Evolutionary conservation across 1,140 invertebrate species (phyloP).

Genomic region (Pomacea maculata): DNA sequence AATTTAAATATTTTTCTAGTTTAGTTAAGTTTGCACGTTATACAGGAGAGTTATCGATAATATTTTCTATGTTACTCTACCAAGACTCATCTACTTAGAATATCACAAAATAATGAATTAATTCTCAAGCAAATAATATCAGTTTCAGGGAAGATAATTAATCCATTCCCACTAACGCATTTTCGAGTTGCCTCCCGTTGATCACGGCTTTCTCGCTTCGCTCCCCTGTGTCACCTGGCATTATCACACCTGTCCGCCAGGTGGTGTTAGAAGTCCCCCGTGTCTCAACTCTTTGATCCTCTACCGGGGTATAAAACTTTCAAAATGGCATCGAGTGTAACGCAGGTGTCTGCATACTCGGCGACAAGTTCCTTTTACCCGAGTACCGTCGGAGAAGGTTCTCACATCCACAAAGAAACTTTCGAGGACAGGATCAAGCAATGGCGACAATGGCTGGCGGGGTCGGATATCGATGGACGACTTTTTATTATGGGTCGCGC

Average conservation of each 20-base stretch:
- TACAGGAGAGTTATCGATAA: too few species aligned
- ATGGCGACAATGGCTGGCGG: slow-evolving; percentile 23
- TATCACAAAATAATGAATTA: too few species aligned
- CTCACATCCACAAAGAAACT: slow-evolving; percentile 24
- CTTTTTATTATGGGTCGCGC: slow-evolving; percentile 24
- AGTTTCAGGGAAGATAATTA: too few species aligned
- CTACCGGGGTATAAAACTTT: neutral
- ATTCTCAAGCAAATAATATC: too few species aligned
- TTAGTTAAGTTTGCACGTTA: too few species aligned
- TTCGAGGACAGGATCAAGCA: slow-evolving; percentile 29
- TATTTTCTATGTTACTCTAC: too few species aligned
- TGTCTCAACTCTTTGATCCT: slow-evolving; percentile 3
- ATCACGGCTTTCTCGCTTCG: too few species aligned
- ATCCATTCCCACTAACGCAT: too few species aligned
- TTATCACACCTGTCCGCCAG: neutral
- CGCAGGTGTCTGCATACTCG: slow-evolving; percentile 24
- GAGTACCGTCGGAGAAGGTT: slow-evolving; percentile 18
- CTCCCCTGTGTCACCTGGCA: neutral
- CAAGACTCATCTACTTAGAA: too few species aligned
- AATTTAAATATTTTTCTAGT: too few species aligned
- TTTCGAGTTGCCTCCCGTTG: too few species aligned
- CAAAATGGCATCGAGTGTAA: slow-evolving; percentile 27
- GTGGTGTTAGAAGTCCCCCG: neutral
- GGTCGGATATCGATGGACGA: slow-evolving; percentile 19
- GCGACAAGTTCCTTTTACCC: slow-evolving; percentile 28